Conservation (phyloP, 2,113 vertebrate species). For the Anguilla japonica region DNA sequence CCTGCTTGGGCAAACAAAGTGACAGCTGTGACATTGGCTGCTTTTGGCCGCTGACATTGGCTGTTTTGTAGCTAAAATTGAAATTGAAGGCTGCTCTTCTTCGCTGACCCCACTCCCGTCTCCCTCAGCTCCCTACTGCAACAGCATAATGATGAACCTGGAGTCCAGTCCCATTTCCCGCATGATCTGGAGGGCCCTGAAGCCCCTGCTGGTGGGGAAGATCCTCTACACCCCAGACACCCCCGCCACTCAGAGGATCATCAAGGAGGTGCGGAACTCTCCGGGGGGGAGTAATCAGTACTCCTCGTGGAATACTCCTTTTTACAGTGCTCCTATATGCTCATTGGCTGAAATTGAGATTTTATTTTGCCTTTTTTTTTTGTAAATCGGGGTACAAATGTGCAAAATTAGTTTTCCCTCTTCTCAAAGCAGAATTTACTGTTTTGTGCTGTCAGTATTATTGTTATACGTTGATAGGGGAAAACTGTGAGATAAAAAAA, state of each 20-base stretch:
- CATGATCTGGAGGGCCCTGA: conserved; percentile 95
- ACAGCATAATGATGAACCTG: conserved; percentile 87
- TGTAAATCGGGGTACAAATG: neutral
- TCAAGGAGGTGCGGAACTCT: conserved; percentile 83
- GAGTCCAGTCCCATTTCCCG: conserved; percentile 90
- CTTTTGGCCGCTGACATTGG: neutral
- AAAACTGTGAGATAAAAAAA: too few relatives aligned
- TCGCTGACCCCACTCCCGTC: neutral
- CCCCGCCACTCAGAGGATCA: conserved; percentile 79
- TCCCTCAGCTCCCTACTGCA: conserved; percentile 87
- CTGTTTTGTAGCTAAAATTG: neutral
- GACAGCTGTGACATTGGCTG: too few relatives aligned
- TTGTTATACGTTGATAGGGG: too few relatives aligned
- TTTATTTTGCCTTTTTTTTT: neutral
- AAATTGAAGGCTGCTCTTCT: neutral
- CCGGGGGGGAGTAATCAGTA: neutral
- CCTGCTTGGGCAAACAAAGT: too few relatives aligned
- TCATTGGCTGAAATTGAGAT: neutral
- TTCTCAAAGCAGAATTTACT: too few relatives aligned
- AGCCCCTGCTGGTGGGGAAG: conserved; percentile 92
- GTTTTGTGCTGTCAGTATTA: too few relatives aligned
- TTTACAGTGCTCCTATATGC: neutral
- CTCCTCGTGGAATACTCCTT: neutral
- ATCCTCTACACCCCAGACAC: conserved; percentile 94
- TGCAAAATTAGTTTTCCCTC: neutral